Percentiles rank a stretch among this genome's conserved stretches.
Conservation (phyloP, 2,888 invertebrate species). For the Dasysyrphus tricinctus region DNA sequence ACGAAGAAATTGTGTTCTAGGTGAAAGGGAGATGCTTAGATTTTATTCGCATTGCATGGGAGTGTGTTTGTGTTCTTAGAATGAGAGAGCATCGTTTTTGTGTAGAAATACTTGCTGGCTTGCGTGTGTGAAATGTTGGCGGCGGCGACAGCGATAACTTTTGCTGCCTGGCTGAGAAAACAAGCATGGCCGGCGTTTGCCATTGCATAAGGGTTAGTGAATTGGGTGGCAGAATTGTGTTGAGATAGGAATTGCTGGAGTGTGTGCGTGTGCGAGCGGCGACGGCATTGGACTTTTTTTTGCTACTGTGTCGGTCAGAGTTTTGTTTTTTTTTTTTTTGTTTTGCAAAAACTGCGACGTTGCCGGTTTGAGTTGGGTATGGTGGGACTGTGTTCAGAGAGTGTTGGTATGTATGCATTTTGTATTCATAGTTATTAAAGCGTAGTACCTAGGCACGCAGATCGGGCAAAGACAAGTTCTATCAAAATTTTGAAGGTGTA, state of each 20-base stretch:
- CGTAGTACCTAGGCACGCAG: too few species aligned
- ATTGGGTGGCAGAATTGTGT: conserved; percentile 59
- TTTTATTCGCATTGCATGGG: conserved; percentile 15
- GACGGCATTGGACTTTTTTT: conserved; percentile 72
- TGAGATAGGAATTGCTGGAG: conserved; percentile 17
- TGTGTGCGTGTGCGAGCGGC: conserved; percentile 61
- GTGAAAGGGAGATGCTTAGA: conserved; percentile 59
- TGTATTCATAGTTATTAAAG: too few species aligned
- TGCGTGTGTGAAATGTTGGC: conserved; percentile 47
- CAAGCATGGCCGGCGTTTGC: conserved; percentile 75
- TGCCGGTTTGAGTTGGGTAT: conserved; percentile 39
- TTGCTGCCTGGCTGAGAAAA: conserved; percentile 56
- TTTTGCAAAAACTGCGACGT: conserved; percentile 66
- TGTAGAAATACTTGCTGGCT: conserved; percentile 40
- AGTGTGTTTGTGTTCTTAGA: conserved; percentile 47
- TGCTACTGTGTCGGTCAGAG: conserved; percentile 60
- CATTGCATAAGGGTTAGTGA: conserved; percentile 55
- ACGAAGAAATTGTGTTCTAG: conserved; percentile 47
- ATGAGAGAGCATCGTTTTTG: conserved; percentile 28
- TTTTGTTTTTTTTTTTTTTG: conserved; percentile 60
- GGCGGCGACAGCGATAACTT: conserved; percentile 40
- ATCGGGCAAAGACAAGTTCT: too few species aligned
- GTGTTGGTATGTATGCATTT: not conserved
- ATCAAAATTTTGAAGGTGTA: too few species aligned
- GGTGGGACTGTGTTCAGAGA: conserved; percentile 38